phyloP scores from a whole-genome alignment of 2,888 invertebrate species.

The Lithophane semibrunnea region DNA sequence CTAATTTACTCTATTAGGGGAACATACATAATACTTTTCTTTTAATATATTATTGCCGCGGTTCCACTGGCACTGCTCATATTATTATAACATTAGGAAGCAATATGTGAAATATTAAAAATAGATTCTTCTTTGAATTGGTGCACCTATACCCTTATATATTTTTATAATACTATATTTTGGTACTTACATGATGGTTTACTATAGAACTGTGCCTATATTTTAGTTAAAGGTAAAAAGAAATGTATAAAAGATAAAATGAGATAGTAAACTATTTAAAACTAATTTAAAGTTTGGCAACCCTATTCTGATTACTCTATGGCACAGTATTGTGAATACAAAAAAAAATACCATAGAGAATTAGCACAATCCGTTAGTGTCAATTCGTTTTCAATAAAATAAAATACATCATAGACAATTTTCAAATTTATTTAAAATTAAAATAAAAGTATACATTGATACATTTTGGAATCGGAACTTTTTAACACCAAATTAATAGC shows the following conservation, averaged over 20 bases:
- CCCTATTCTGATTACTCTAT: constrained; percentile 61
- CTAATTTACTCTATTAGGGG: constrained; percentile 72
- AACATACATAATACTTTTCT: constrained; percentile 77
- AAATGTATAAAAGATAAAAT: constrained; percentile 56
- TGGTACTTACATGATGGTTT: constrained; percentile 72
- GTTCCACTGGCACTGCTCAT: constrained; percentile 75
- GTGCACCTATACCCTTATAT: constrained; percentile 79
- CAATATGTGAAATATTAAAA: constrained; percentile 85
- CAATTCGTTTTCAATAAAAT: constrained; percentile 50
- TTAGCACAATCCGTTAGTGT: constrained; percentile 4
- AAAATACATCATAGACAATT: constrained; percentile 61
- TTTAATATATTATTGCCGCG: constrained; percentile 79
- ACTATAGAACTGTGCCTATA: constrained; percentile 59
- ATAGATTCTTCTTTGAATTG: constrained; percentile 81
- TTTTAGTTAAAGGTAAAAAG: constrained; percentile 60
- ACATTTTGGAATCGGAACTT: constrained; percentile 63
- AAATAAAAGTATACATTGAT: constrained; percentile 62
- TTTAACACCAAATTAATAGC: constrained; percentile 57
- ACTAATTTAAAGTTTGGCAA: constrained; percentile 63
- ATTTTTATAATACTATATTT: constrained; percentile 76
- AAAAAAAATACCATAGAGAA: constrained; percentile 25
- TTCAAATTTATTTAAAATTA: constrained; percentile 62
- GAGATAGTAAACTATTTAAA: constrained; percentile 51
- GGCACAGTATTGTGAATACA: constrained; percentile 31
- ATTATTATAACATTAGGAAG: constrained; percentile 71